Evolutionary conservation across 2,797 vertebrate genomes (phyloP).

Genomic region (Mycteria americana): DNA sequence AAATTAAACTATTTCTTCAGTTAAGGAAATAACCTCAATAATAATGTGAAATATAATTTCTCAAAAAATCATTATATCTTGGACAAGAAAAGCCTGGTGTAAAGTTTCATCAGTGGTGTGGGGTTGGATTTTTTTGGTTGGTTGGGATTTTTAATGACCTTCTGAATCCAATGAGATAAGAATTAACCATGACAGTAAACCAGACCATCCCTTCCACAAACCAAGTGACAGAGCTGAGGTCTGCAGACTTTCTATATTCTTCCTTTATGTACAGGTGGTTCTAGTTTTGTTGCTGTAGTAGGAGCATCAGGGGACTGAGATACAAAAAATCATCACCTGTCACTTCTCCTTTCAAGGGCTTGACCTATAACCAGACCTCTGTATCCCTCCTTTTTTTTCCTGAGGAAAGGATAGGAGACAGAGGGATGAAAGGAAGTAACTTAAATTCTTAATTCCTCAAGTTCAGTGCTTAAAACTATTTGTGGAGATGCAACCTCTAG

Average conservation of each 20-base stretch:
- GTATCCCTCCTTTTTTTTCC: not conserved
- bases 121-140: not conserved
- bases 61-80: not conserved
- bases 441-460: not conserved
- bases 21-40: not conserved
- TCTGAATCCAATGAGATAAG: not conserved
- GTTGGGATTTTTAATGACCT: not conserved
- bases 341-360: not conserved
- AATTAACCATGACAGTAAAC: not conserved
- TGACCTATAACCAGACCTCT: not conserved
- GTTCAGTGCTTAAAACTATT: not conserved
- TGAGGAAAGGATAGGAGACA: not conserved
- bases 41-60: not conserved
- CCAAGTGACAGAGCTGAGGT: not conserved
- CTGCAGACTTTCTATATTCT: not conserved
- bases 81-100: not conserved
- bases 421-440: not conserved
- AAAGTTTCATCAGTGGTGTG: not conserved
- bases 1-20: not conserved
- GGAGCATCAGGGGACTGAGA: not conserved
- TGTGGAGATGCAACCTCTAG: not conserved
- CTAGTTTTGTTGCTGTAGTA: not conserved
- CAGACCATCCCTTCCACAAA: not conserved
- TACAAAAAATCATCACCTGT: not conserved
- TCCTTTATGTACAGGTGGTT: not conserved